These are phyloP conservation scores for Endomychus coccineus DNA, from an alignment of 2,888 invertebrate genomes.

Conservation along the genomic window DNA sequence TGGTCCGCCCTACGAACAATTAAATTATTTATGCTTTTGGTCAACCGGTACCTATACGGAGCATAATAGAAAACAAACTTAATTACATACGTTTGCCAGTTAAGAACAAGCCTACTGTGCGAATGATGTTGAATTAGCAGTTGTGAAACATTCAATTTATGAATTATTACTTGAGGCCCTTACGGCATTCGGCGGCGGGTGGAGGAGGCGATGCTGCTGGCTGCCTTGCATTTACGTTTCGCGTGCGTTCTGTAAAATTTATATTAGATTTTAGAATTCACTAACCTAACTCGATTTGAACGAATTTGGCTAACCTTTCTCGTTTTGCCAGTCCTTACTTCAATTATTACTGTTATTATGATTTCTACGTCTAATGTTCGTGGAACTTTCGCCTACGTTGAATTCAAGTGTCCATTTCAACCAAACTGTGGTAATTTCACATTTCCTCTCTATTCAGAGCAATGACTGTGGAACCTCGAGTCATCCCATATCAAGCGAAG, in stretches of 20 bases:
- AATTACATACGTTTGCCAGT: conserved; percentile 42
- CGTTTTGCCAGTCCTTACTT: neutral
- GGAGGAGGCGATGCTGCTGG: neutral
- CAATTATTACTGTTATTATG: too few relatives aligned
- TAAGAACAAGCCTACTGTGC: conserved; percentile 41
- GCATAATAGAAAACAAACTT: conserved; percentile 47
- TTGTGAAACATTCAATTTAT: conserved; percentile 46
- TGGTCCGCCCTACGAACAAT: conserved; percentile 34
- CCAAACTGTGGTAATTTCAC: too few relatives aligned
- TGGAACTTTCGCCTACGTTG: too few relatives aligned
- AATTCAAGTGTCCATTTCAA: too few relatives aligned
- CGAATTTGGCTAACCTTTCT: conserved; percentile 22
- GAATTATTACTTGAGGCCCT: conserved; percentile 41
- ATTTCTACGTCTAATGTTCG: too few relatives aligned
- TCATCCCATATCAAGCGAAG: too few relatives aligned
- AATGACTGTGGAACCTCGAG: too few relatives aligned
- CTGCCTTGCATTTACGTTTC: too few relatives aligned
- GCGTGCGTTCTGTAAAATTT: conserved; percentile 35
- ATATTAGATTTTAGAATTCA: conserved; percentile 39
- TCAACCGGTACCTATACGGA: conserved; percentile 40
- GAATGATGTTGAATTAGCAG: conserved; percentile 44
- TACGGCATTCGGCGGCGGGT: conserved; percentile 18
- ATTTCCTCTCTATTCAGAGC: too few relatives aligned
- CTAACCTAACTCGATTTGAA: conserved; percentile 35
- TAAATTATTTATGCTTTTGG: conserved; percentile 43